Base-by-base conservation (phyloP, 2,888 invertebrate genomes). In the Monochamus alternatus region DNA sequence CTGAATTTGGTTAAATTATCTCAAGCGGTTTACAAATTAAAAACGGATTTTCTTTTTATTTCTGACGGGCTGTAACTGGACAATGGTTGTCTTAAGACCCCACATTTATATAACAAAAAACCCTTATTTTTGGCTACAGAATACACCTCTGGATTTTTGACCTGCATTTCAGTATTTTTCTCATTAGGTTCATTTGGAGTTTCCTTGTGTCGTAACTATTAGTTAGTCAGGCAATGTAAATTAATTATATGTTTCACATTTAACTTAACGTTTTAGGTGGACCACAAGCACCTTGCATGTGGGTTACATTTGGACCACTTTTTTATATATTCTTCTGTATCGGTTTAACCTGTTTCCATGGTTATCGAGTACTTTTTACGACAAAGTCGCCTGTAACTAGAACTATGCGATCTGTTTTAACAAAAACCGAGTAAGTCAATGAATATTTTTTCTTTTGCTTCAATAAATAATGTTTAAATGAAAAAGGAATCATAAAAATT, bases 281-380 rank as follows among this genome's bases (percentile, higher is more conserved):
- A 0, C 92, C 92, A 80, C 91, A 91, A 77, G 91, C 92, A 0
- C 91, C 92, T 76, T 94, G 94, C 81, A 88, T 93, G 78, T 94
- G 92, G 90, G 91, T 93, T n/a, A 92, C 93, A 71, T 93, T 93
- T 82, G 94, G 93, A 3, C 91, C 93, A 1, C 81, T 94, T 9
- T 89, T 94, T 12, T 91, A 93, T 44, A 87, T 94, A 44, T 88
- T 92, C n/a, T 92, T 93, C 84, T 90, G 91, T 30, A 84, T 93
- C 7, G 90, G 92, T n/a, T 91, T 94, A 89, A 90, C 92, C 3
- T 89, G 92, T 75, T 94, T 93, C 83, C 94, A 94, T 86, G 93
- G 93, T 84, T 93, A 93, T 86, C 90, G 94, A 85, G 93, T 94
- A 3, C 77, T 89, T 7, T 89, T 88, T 78, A 83, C 86, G 47